Evolutionary conservation across 1,140 invertebrate species (phyloP).

Genomic region (Halyomorpha halys): DNA sequence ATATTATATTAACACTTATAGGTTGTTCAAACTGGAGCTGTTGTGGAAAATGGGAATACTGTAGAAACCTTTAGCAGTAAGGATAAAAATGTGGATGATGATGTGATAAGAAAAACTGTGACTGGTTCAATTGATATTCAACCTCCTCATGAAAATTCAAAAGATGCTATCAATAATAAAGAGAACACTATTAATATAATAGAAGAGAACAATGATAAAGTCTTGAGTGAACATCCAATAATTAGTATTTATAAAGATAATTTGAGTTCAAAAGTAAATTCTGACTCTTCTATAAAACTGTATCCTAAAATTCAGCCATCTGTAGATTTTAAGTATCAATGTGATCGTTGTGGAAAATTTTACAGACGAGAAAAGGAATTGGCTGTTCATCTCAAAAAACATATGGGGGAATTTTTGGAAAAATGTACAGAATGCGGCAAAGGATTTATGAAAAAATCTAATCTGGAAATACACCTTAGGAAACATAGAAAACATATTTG

Average conservation of each 20-base stretch:
- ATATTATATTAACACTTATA: too few species aligned
- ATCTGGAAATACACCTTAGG: conserved; percentile 3
- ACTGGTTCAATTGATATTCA: not conserved
- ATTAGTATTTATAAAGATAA: not conserved
- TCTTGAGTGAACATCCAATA: not conserved
- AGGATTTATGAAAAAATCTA: conserved; percentile 1
- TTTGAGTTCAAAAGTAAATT: not conserved
- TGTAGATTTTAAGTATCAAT: conserved; percentile 1
- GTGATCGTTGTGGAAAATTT: conserved; percentile 4
- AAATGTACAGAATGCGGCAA: conserved; percentile 9
- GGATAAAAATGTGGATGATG: too few species aligned
- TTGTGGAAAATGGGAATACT: too few species aligned
- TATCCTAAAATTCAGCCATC: not conserved
- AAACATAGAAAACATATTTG: conserved; percentile 8
- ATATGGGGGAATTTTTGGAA: not conserved
- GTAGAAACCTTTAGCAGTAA: too few species aligned
- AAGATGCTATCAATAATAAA: not conserved
- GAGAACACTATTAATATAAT: not conserved
- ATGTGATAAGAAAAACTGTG: not conserved
- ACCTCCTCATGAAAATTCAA: not conserved
- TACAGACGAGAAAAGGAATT: conserved; percentile 7
- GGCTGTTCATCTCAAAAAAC: not conserved
- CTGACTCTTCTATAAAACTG: not conserved
- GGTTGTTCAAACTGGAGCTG: too few species aligned
- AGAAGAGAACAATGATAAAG: not conserved